Base-by-base conservation (phyloP, 2,888 invertebrate species). In the Frankliniella fusca region DNA sequence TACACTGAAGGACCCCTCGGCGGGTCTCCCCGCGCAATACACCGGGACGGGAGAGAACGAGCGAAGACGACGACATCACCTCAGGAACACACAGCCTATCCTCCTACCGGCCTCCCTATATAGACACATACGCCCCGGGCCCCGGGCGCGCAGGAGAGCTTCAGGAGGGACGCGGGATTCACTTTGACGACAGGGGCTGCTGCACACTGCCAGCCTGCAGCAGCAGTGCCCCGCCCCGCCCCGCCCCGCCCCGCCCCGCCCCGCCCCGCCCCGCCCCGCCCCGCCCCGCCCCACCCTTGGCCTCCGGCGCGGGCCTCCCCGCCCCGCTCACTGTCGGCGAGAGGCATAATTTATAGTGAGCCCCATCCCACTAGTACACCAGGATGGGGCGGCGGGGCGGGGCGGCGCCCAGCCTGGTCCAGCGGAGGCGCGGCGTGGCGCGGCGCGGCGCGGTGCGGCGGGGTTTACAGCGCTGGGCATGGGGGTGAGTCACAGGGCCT, bases 261-360 rank as follows among this genome's bases (percentile, higher is more conserved):
- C 70, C 70, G 10, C 15, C 15, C 54, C 54, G 20, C 11, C 54
- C 54, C 54, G 38, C 38, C 38, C 38, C 38, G 38, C 38, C 38
- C 38, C 38, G 5, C 54, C 54, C 54, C 54, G 54, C 54, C 54
- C 54, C 54, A 15, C 54, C 54, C 54, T 12, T 8, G 27, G 70
- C 70, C 70, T 76, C 70, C 23, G 27, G 70, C 23, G 23, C 70
- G 70, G 11, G 70, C 70, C 70, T 54, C 15, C 15, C 54, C 54
- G 20, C 11, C 54, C 54, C 54, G 54, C 20, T 54, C 54, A 54
- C 54, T 76, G 70, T 76, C 70, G 70, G 70, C 70, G 70, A 76
- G 70, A 10, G 70, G 70, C 70, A 76, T 76, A 76, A 76, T 76
- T 76, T 76, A 76, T 76, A 27, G 70, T 27, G 27, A 12, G 27